Percentiles rank a stretch among this genome's conserved stretches.
These are phyloP conservation scores for Takifugu flavidus DNA, from an alignment of 2,113 vertebrate genomes.

Conservation along the genomic window DNA sequence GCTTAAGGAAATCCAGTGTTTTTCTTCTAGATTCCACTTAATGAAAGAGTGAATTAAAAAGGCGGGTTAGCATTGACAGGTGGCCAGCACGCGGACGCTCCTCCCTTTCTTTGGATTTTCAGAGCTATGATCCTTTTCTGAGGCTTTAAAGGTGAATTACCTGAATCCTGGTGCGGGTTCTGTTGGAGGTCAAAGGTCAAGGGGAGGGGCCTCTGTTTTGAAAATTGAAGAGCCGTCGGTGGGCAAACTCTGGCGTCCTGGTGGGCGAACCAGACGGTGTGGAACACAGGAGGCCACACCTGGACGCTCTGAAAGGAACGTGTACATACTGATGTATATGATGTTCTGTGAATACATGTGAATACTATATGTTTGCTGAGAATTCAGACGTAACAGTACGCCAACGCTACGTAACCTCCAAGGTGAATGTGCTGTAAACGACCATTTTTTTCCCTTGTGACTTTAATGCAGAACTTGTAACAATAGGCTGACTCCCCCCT, in stretches of 20 bases:
- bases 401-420: slow-evolving; percentile 63
- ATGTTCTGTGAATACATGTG: slow-evolving; percentile 78
- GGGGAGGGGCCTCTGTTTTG: slow-evolving; percentile 2
- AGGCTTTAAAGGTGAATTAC: slow-evolving; percentile 24
- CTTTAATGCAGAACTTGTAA: slow-evolving; percentile 46
- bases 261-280: slow-evolving; percentile 11
- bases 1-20: too few relatives aligned
- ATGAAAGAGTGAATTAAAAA: too few relatives aligned
- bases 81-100: neutral
- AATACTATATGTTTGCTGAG: slow-evolving; percentile 75
- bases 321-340: slow-evolving; percentile 80
- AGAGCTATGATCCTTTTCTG: slow-evolving; percentile 7
- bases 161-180: slow-evolving; percentile 24
- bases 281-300: slow-evolving; percentile 65
- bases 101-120: neutral
- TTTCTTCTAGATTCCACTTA: too few relatives aligned
- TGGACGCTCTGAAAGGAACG: slow-evolving; percentile 59
- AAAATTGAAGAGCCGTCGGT: too few relatives aligned
- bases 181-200: slow-evolving; percentile 24
- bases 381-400: slow-evolving; percentile 66
- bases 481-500: slow-evolving; percentile 9
- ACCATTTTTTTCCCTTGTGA: slow-evolving; percentile 49
- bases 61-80: slow-evolving; percentile 14
- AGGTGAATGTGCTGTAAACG: slow-evolving; percentile 74
- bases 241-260: slow-evolving; percentile 1